Evolutionary conservation across 2,888 invertebrate genomes (phyloP).

Genomic region (Epinotia brunnichana): DNA sequence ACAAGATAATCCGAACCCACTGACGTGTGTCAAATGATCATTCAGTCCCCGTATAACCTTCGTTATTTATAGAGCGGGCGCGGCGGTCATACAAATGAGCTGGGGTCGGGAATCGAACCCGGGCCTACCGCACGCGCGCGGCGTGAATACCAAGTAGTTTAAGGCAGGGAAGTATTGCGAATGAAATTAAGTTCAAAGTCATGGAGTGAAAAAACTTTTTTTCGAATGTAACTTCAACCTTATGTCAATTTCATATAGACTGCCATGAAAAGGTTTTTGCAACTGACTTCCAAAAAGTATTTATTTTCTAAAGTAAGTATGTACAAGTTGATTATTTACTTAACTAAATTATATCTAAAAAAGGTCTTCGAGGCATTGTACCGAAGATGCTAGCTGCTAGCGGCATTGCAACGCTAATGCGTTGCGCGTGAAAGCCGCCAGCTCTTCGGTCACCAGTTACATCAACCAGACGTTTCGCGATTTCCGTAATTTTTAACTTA

Average conservation of each 20-base stretch:
- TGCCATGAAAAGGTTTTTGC: neutral
- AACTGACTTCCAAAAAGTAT: neutral
- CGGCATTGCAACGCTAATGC: too few species aligned
- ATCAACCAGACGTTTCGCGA: too few species aligned
- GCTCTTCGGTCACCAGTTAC: too few species aligned
- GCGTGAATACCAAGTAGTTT: constrained; percentile 53
- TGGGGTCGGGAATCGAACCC: constrained; percentile 55
- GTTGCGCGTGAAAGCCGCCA: too few species aligned
- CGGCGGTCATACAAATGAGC: constrained; percentile 31
- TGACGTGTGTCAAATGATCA: constrained; percentile 38
- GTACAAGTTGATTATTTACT: too few species aligned
- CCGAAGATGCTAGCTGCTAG: too few species aligned
- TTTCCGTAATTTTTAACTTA: too few species aligned
- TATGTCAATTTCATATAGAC: too few species aligned
- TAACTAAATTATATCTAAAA: too few species aligned
- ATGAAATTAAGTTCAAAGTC: constrained; percentile 40
- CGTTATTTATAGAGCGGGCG: constrained; percentile 35
- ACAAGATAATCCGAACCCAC: constrained; percentile 26
- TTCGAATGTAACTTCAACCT: too few species aligned
- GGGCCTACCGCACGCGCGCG: constrained; percentile 68
- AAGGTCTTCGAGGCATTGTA: too few species aligned
- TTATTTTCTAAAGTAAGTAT: too few species aligned
- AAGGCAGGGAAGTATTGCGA: constrained; percentile 29
- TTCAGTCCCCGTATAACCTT: constrained; percentile 31
- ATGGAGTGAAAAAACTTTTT: neutral